phyloP scores from a whole-genome alignment of 2,113 vertebrate species.

The Nothoprocta perdicaria region DNA sequence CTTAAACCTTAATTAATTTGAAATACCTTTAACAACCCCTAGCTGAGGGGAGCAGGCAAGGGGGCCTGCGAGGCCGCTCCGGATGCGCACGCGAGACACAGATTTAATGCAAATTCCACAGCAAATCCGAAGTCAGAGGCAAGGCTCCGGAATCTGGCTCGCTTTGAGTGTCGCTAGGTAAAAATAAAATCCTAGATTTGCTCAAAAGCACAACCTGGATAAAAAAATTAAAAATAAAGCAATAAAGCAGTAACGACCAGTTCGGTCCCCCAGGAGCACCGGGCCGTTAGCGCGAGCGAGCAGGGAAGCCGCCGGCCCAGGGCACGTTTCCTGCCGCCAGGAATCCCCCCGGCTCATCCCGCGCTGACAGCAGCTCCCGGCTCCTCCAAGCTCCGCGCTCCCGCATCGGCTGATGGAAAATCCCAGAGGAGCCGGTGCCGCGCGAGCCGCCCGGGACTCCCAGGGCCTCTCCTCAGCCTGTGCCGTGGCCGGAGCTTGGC shows the following conservation, averaged over 20 bases:
- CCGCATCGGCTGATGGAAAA: no score
- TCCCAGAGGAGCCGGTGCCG: no score
- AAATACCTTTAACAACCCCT: not conserved
- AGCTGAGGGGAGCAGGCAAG: not conserved
- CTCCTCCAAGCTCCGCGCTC: no score
- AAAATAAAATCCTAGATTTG: not conserved
- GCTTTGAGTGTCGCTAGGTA: not conserved
- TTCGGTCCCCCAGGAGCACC: not conserved
- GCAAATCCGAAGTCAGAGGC: not conserved
- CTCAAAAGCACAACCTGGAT: not conserved
- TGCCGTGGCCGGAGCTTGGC: not conserved
- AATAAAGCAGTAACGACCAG: not conserved
- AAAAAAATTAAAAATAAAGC: no score
- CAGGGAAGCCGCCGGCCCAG: no score
- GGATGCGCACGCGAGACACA: rapidly evolving
- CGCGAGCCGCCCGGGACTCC: no score
- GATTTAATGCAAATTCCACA: no score
- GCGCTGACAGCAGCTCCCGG: no score
- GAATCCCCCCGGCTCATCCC: no score
- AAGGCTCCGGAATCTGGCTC: not conserved
- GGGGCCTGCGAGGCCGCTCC: not conserved
- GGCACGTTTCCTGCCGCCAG: no score
- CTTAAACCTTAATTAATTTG: not conserved
- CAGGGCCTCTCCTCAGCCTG: not conserved
- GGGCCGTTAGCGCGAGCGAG: not conserved